Evolutionary conservation across 2,888 invertebrate species (phyloP).

Genomic region (Pollenia amentaria): DNA sequence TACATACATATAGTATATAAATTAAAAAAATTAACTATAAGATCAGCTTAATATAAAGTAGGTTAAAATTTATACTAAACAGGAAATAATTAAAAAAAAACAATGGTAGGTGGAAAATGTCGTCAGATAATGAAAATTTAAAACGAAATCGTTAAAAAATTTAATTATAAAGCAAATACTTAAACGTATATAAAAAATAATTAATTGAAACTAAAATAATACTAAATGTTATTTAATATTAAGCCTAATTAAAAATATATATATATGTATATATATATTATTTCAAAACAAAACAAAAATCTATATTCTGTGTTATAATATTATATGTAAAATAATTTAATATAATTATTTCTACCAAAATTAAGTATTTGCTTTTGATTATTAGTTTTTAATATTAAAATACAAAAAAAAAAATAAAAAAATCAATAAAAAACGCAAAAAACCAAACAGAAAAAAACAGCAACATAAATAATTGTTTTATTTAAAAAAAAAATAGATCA

Average conservation of each 20-base stretch:
- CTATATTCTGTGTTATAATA: constrained; percentile 71
- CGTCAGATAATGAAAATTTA: constrained; percentile 39
- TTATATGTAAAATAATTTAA: constrained; percentile 69
- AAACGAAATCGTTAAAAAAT: constrained; percentile 57
- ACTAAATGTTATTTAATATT: constrained; percentile 74
- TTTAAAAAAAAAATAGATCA: constrained; percentile 3
- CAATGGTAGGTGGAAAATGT: constrained; percentile 19
- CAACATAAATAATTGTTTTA: constrained; percentile 58
- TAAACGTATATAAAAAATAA: constrained; percentile 51
- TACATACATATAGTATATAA: constrained; percentile 10
- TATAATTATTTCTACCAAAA: constrained; percentile 71
- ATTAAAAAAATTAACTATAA: constrained; percentile 43
- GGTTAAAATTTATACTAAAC: constrained; percentile 73
- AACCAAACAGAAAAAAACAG: constrained; percentile 70
- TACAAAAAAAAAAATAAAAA: constrained; percentile 68
- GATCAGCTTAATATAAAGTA: constrained; percentile 64
- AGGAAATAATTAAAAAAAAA: constrained; percentile 35
- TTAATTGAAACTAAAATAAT: constrained; percentile 62
- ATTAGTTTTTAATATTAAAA: constrained; percentile 74
- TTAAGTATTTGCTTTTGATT: constrained; percentile 75
- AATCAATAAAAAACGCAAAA: constrained; percentile 71
- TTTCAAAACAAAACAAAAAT: constrained; percentile 37
- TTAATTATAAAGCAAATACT: constrained; percentile 71
- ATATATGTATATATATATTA: neutral
- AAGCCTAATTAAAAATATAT: constrained; percentile 64